These are phyloP conservation scores for Irena cyanogastra DNA, from an alignment of 2,113 vertebrate species.

Conservation along the genomic window DNA sequence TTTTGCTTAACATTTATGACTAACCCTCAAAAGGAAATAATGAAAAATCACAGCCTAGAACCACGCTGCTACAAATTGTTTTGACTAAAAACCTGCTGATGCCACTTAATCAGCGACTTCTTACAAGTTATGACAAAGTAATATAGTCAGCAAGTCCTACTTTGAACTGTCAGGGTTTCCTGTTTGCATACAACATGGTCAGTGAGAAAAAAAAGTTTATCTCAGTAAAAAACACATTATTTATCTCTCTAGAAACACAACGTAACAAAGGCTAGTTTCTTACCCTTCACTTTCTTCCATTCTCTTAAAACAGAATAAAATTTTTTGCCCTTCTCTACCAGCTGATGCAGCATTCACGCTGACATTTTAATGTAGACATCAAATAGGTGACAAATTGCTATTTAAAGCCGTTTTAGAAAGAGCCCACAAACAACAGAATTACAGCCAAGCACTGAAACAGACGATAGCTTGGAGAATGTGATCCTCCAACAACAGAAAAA, in stretches of 20 bases:
- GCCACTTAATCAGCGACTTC: background rate
- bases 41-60: background rate
- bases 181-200: background rate
- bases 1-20: background rate
- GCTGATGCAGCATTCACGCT: background rate
- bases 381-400: background rate
- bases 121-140: slow-evolving; percentile 1
- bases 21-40: background rate
- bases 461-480: background rate
- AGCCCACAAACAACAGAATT: background rate
- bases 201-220: background rate
- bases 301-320: background rate
- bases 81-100: slow-evolving; percentile 19
- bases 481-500: background rate
- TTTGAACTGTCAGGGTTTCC: slow-evolving; percentile 46
- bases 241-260: background rate
- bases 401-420: background rate
- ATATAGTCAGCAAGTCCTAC: slow-evolving; percentile 35
- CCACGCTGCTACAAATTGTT: background rate
- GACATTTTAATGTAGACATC: background rate
- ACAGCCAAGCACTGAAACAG: background rate
- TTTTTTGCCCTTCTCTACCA: background rate
- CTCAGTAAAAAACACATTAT: background rate
- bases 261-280: background rate
- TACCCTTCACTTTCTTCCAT: background rate